Evolutionary conservation across 2,113 vertebrate species (phyloP), one percentile per base, ranked within the genome.

Genomic region (Scopus umbretta): DNA sequence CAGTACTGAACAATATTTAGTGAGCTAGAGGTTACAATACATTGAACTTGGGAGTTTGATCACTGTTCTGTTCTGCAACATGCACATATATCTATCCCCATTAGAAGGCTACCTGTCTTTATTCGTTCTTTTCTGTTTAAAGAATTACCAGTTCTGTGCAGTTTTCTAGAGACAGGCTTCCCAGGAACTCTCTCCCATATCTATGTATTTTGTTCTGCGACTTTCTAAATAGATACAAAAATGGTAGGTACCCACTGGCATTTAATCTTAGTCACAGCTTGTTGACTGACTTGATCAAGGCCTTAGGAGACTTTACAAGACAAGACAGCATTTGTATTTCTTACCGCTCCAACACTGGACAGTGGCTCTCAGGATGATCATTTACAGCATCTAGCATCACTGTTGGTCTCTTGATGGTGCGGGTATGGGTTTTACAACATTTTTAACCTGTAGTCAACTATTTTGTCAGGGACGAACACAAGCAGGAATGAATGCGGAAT

Each of bases 181-280:
- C 56, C 10, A 3, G 62, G 56, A 94, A 61, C 47, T 53, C 36
- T 58, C 47, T 32, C 49, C 38, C 27, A 1, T 9, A 36, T 34
- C 47, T 49, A 0, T 42, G 6, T 36, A 55, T 84, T 70, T 85
- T 78, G 19, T 86, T 86, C 65, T 84, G 80, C 0, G 0, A 43
- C 68, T 72, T 88, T 76, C 59, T 58, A 53, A 84, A 82, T 17
- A 55, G n/a, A 75, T 38, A 79, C 10, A 75, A 70, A 75, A 86
- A 25, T 32, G 30, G 30, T 20, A 14, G 56, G 72, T 86, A 84
- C 83, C 86, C 47, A 56, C 76, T 49, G 86, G 62, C 36, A 59
- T 92, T 92, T 87, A 27, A 94, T 89, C 70, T 91, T 56, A n/a
- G 61, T 79, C 92, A 92, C 85, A 95, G 86, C 73, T 94, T 92